Evolutionary conservation across 2,113 vertebrate genomes (phyloP).

Genomic region (Corythaeola cristata): DNA sequence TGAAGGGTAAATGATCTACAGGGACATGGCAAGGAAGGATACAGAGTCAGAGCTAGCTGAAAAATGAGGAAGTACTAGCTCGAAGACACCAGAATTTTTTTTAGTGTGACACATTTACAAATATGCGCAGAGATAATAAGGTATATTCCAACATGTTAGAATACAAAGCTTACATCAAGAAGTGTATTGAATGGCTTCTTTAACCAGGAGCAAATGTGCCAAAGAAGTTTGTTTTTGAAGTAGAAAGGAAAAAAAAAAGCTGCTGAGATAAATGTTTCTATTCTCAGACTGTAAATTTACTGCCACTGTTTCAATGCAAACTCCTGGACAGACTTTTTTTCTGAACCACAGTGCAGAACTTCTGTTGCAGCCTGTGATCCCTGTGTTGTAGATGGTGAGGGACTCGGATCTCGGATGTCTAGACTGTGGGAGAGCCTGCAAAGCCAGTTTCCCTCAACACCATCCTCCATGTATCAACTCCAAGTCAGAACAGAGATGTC

Average conservation of each 20-base stretch:
- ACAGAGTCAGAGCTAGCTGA: not conserved
- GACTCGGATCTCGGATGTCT: fast-evolving
- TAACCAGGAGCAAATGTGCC: not conserved
- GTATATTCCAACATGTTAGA: not conserved
- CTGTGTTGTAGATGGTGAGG: not conserved
- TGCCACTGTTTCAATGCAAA: not conserved
- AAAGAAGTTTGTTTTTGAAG: not conserved
- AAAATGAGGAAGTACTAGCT: not conserved
- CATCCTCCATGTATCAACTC: not conserved
- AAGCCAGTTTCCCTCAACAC: not conserved
- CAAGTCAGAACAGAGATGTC: not conserved
- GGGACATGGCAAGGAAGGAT: not conserved
- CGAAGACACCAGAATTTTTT: not conserved
- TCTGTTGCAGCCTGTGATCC: not conserved
- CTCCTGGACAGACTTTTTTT: not conserved
- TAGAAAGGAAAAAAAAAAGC: not conserved
- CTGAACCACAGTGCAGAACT: not conserved
- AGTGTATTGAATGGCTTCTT: not conserved
- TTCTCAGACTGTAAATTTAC: not conserved
- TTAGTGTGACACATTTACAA: not conserved
- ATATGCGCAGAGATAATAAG: not conserved
- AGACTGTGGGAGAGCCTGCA: not conserved
- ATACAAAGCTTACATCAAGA: not conserved
- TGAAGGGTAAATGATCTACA: not conserved
- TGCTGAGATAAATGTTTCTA: not conserved